Evolutionary conservation across 2,888 invertebrate genomes (phyloP), one percentile per base, ranked within the genome.

Genomic region (Amblyjoppa proteus): DNA sequence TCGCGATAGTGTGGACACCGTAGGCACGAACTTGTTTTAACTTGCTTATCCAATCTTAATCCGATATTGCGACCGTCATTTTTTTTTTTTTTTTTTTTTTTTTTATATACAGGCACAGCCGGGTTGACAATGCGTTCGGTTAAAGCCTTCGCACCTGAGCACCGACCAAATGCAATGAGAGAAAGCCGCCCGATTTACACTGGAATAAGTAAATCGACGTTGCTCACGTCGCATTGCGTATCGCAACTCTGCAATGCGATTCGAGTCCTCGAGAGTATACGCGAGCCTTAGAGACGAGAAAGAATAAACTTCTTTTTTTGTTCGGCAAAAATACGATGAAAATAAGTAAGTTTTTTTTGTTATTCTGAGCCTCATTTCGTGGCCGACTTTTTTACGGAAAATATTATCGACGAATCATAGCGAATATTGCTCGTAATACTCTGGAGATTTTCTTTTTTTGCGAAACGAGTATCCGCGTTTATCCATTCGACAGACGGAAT

Each of bases 21-120:
- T 88, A 88, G 87, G 88, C 87, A 88, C 88, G 88, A 80, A 75
- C 20, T 77, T 71, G 69, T 84, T 87, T 75, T 41, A 69, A 56
- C 69, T 56, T 69, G 58, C 66, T 68, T 83, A 82, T 83, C 61
- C 68, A 77, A 64, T 68, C 7, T 58, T 53, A 71, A 38, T 75
- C 74, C 34, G 53, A 70, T 69, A 66, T 79, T 34, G 9, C 70
- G 31, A 70, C 64, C 71, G 61, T 53, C n/a, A 5, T 70, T 41
- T 20, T 20, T 20, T 20, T 20, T 70, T 41, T 20, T 20, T 20
- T 20, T 20, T 70, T 41, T 58, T 70, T 69, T 70, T 68, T 69
- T 83, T 28, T 31, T 56, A 78, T 73, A 78, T 79, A 68, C 79
- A 86, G 87, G 87, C 87, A 86, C 87, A 78, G 81, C 79, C 78